phyloP scores from a whole-genome alignment of 1,140 invertebrate species.

The Solen grandis region DNA sequence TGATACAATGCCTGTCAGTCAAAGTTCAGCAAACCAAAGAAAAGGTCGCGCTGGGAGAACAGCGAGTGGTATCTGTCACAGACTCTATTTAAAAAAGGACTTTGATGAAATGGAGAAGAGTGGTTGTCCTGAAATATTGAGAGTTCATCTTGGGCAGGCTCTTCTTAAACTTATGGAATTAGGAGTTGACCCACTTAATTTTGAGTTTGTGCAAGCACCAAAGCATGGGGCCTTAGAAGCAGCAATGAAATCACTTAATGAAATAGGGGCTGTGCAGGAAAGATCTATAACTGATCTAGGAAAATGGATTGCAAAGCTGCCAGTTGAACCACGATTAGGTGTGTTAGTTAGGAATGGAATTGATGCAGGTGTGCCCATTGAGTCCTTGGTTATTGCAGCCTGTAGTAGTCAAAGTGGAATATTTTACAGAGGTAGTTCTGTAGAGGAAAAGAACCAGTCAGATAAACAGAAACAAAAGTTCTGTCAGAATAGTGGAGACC shows the following conservation, averaged over 20 bases:
- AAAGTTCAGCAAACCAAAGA: constrained; percentile 76
- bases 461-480: constrained; percentile 86
- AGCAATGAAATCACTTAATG: constrained; percentile 62
- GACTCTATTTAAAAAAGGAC: constrained; percentile 73
- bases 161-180: constrained; percentile 72
- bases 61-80: constrained; percentile 70
- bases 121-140: constrained; percentile 73
- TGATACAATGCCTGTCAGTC: constrained; percentile 62
- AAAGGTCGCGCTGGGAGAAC: constrained; percentile 79
- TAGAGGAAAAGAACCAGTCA: constrained; percentile 85
- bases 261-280: constrained; percentile 66
- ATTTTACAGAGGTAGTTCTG: constrained; percentile 67
- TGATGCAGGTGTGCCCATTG: constrained; percentile 84
- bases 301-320: constrained; percentile 73
- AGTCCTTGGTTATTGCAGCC: constrained; percentile 74
- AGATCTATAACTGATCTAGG: constrained; percentile 74
- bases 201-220: constrained; percentile 76
- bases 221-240: constrained; percentile 59
- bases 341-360: constrained; percentile 64
- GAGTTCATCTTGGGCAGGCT: constrained; percentile 71
- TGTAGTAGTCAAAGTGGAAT: constrained; percentile 60
- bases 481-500: constrained; percentile 91
- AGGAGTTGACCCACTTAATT: constrained; percentile 67
- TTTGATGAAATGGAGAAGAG: constrained; percentile 65
- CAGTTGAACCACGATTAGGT: constrained; percentile 71